Evolutionary conservation across 2,888 invertebrate genomes (phyloP).

Genomic region (Drosophila subquinaria): DNA sequence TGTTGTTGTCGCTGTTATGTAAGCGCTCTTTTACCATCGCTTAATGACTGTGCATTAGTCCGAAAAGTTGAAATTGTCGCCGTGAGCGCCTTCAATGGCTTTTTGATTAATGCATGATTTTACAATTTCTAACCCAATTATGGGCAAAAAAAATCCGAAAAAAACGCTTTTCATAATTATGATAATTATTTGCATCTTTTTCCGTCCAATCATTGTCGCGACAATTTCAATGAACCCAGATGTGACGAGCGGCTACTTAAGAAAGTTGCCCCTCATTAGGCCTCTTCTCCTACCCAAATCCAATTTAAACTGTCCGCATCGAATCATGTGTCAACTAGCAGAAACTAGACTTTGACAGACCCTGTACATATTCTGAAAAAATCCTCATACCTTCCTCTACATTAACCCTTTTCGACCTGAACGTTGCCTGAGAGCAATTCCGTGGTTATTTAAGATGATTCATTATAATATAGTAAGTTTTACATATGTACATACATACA

Average conservation of each 20-base stretch:
- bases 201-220: conserved; percentile 56
- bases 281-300: conserved; percentile 18
- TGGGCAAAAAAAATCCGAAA: conserved; percentile 25
- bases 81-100: conserved; percentile 66
- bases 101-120: conserved; percentile 76
- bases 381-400: too few species aligned
- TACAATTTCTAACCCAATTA: conserved; percentile 71
- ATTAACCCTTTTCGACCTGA: too few species aligned
- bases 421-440: too few species aligned
- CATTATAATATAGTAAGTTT: too few species aligned
- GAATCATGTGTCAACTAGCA: conserved; percentile 44
- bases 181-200: conserved; percentile 68
- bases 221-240: conserved; percentile 68
- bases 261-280: conserved; percentile 68
- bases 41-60: conserved; percentile 67
- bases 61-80: conserved; percentile 62
- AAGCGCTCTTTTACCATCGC: conserved; percentile 47
- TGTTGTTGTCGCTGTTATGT: conserved; percentile 58
- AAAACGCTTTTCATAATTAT: conserved; percentile 55
- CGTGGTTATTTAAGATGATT: too few species aligned
- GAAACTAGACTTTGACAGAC: neutral
- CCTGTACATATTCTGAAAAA: neutral
- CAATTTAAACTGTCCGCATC: conserved; percentile 34
- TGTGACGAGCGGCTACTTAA: conserved; percentile 44
- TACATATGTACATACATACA: too few species aligned